Base-by-base conservation (phyloP, 1,140 invertebrate species). In the Macrobrachium nipponense region DNA sequence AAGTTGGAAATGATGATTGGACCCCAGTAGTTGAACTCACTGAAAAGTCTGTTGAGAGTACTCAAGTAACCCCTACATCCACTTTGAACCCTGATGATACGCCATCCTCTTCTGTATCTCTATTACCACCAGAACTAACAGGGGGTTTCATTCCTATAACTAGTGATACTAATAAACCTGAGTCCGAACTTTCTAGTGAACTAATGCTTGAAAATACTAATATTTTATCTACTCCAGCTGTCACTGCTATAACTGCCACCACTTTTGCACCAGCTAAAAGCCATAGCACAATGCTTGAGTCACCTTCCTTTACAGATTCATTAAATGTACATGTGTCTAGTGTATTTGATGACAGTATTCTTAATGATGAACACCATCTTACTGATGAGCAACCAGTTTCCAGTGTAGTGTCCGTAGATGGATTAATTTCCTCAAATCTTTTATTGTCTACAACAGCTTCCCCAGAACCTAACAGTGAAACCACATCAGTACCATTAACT, bases 71-170 rank as follows among this genome's bases (percentile, higher is more conserved):
- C 61, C 44, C 84, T 61, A 73, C 77, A 20, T 43, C 51, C 17
- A 43, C 77, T 68, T 23, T 27, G 20, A 36, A n/a, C 14, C 12
- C n/a, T 79, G 36, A 72, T 36, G 44, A 23, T 70, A 72, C 68
- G 15, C 20, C 12, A 23, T 80, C 84, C 20, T 61, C 78, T 15
- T 11, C 59, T 18, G 59, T 75, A 17, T 44, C 78, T 68, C 27
- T n/a, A 44, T 3, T 51, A 17, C 59, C 84, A 15, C 84, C 84
- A 14, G 84, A 86, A 64, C 27, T 86, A n/a, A 79, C 60, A 51
- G 78, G 66, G 61, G 84, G 84, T 51, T 86, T 86, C 58, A 86
- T 78, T 7, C 84, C 84, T 43, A 86, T 86, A 17, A 80, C 43
- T 60, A 86, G 64, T 64, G 58, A 73, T 27, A 62, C 78, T 43